Evolutionary conservation across 2,888 invertebrate species (phyloP).

Genomic region (Halictus quadricinctus): DNA sequence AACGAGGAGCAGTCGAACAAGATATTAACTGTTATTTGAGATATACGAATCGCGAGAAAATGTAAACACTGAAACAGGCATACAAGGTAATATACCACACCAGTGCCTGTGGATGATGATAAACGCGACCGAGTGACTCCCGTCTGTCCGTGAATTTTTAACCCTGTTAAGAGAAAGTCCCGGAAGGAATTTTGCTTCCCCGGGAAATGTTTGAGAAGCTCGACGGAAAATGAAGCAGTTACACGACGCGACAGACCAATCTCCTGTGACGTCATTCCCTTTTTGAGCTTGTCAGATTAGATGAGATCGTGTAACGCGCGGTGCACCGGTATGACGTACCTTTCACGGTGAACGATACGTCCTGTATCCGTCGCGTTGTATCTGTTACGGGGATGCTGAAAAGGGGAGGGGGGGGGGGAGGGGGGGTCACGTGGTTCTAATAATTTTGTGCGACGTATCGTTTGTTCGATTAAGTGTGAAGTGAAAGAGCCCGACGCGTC

Average conservation of each 20-base stretch:
- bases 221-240: conserved; percentile 39
- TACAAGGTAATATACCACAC: neutral
- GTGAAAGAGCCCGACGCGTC: conserved; percentile 17
- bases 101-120: neutral
- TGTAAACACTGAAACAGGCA: neutral
- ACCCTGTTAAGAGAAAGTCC: neutral
- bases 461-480: conserved; percentile 59
- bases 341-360: conserved; percentile 43
- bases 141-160: neutral
- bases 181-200: neutral
- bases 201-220: conserved; percentile 27
- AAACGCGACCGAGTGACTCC: neutral
- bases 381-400: conserved; percentile 39
- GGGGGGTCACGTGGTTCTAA: conserved; percentile 2
- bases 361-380: conserved; percentile 37
- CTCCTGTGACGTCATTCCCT: conserved; percentile 36
- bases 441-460: conserved; percentile 38
- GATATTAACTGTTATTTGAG: neutral
- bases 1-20: neutral
- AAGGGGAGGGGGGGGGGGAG: neutral
- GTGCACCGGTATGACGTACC: conserved; percentile 41
- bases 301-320: conserved; percentile 43
- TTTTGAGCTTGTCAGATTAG: conserved; percentile 57
- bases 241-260: conserved; percentile 44
- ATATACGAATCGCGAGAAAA: neutral